phyloP scores from a whole-genome alignment of 2,888 invertebrate species.

The Helleia helle region DNA sequence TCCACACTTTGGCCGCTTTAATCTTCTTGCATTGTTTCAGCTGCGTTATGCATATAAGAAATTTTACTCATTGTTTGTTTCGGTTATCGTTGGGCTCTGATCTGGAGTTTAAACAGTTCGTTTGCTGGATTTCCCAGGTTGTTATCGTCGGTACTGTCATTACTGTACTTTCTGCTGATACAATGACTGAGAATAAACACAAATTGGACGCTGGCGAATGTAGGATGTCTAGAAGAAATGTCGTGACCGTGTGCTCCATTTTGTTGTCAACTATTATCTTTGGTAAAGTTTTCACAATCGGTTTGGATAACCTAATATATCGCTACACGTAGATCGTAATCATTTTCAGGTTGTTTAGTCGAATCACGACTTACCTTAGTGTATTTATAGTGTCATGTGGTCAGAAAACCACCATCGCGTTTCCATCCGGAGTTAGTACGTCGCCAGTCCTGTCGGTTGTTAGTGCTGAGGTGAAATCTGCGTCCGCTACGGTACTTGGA shows the following conservation, averaged over 20 bases:
- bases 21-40: constrained; percentile 34
- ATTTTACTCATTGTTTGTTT: constrained; percentile 54
- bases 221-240: not conserved
- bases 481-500: constrained; percentile 61
- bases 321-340: too few species aligned
- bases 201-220: constrained; percentile 3
- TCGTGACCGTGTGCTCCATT: too few species aligned
- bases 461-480: constrained; percentile 49
- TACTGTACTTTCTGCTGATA: constrained; percentile 60
- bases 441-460: too few species aligned
- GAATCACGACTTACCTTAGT: too few species aligned
- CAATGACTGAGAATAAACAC: constrained; percentile 9
- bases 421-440: too few species aligned
- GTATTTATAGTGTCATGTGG: too few species aligned
- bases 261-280: too few species aligned
- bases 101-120: constrained; percentile 53
- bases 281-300: too few species aligned
- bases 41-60: constrained; percentile 49
- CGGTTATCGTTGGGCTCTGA: constrained; percentile 51
- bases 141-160: constrained; percentile 55
- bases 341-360: too few species aligned
- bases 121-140: constrained; percentile 60
- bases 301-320: too few species aligned
- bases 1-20: constrained; percentile 31
- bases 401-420: too few species aligned